A percentile compares a stretch with the other conserved stretches of the same genome.
phyloP scores from a whole-genome alignment of 2,113 vertebrate genomes.

The Ctenodactylus gundi region DNA sequence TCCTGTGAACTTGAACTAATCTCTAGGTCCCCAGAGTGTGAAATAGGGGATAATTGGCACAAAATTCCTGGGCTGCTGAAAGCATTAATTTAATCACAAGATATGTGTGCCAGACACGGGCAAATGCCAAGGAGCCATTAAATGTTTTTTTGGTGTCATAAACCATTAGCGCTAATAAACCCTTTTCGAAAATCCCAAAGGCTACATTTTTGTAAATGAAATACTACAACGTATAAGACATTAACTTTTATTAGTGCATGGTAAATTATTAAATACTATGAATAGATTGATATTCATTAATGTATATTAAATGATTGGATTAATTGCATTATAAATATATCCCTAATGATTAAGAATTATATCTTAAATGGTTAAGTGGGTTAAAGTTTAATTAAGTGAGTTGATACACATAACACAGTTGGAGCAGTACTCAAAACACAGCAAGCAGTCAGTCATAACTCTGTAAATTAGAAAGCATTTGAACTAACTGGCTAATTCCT shows the following conservation, averaged over 20 bases:
- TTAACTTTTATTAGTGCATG: conserved; percentile 18
- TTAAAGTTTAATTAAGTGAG: conserved; percentile 24
- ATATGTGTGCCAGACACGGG: not conserved
- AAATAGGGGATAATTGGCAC: not conserved
- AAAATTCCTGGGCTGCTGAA: not conserved
- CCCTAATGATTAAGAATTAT: conserved; percentile 3
- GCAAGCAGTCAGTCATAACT: not conserved
- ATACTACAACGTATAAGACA: not conserved
- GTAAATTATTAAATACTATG: conserved; percentile 8
- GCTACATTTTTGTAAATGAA: conserved; percentile 29
- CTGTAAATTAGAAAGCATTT: not conserved
- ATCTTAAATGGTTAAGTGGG: not conserved
- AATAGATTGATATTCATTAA: conserved; percentile 5
- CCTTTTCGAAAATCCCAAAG: not conserved
- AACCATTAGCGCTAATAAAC: not conserved
- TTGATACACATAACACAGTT: not conserved
- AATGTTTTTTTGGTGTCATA: not conserved
- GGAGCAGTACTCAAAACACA: not conserved
- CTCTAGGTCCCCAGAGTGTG: not conserved
- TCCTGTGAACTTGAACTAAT: not conserved
- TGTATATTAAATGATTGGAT: not conserved
- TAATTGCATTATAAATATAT: conserved; percentile 21
- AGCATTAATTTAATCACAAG: not conserved
- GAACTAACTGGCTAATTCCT: not conserved
- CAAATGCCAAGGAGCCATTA: not conserved